Percentiles rank a stretch among this genome's conserved stretches.
phyloP scores from a whole-genome alignment of 2,797 vertebrate genomes.

The Sebastolobus altivelis region DNA sequence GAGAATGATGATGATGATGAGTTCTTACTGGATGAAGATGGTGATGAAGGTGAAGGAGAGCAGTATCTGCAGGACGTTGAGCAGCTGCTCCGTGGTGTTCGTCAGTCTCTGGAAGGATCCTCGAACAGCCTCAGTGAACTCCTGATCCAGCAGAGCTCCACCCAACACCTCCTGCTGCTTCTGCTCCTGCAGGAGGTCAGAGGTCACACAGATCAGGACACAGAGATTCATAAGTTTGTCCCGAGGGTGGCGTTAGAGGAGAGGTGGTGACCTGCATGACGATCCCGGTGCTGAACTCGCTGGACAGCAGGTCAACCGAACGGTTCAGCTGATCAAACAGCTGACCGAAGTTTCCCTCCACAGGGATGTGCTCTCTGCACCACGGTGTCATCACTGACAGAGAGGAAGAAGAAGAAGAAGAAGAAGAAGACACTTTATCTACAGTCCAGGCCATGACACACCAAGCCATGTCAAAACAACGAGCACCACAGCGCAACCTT shows the following conservation, averaged over 20 bases:
- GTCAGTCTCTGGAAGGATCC: constrained; percentile 69
- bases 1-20: background rate
- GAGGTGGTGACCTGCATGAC: constrained; percentile 61
- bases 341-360: constrained; percentile 77
- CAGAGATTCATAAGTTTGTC: no score
- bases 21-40: constrained; percentile 80
- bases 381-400: constrained; percentile 72
- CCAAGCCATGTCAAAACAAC: no score
- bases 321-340: constrained; percentile 86
- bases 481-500: background rate
- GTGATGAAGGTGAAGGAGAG: constrained; percentile 88
- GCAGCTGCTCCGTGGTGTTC: constrained; percentile 39
- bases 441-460: background rate
- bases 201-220: background rate
- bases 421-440: background rate
- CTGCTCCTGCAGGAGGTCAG: constrained; percentile 50
- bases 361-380: constrained; percentile 72
- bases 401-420: background rate
- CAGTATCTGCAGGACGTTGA: constrained; percentile 80
- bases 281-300: constrained; percentile 83
- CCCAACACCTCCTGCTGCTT: constrained; percentile 71
- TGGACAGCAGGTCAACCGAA: constrained; percentile 81
- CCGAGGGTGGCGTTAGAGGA: background rate
- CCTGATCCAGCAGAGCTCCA: constrained; percentile 48
- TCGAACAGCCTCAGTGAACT: constrained; percentile 78